phyloP scores from a whole-genome alignment of 2,113 vertebrate species.

The Sinosuthora webbiana region DNA sequence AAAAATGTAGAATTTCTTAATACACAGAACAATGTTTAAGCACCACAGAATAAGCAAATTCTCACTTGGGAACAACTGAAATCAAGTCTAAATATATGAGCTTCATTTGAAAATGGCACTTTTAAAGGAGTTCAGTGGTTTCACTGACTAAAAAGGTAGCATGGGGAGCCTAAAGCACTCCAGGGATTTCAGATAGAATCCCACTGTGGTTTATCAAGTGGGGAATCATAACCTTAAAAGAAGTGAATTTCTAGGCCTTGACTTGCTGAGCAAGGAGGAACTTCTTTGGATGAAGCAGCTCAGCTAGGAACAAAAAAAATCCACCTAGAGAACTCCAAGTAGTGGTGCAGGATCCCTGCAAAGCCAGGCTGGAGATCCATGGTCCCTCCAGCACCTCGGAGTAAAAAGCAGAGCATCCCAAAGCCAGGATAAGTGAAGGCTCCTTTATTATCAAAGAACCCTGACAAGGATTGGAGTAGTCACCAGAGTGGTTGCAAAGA shows the following conservation, averaged over 20 bases:
- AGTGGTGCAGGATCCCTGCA: background rate
- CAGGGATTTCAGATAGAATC: conserved; percentile 55
- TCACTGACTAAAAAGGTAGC: conserved; percentile 40
- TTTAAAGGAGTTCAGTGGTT: conserved; percentile 53
- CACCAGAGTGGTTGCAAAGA: background rate
- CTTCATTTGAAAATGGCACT: conserved; percentile 49
- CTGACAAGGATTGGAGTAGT: background rate
- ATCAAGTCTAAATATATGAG: conserved; percentile 19
- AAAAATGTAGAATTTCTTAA: conserved; percentile 30
- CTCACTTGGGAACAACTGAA: conserved; percentile 37
- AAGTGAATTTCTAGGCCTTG: conserved; percentile 46
- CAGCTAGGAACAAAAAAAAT: background rate
- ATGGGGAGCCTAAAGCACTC: conserved; percentile 36
- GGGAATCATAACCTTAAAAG: conserved; percentile 35
- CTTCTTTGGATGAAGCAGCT: background rate
- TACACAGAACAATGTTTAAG: conserved; percentile 41
- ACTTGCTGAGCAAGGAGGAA: conserved; percentile 47
- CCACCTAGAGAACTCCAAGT: background rate
- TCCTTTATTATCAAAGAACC: background rate
- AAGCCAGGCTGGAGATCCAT: background rate
- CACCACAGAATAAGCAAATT: conserved; percentile 55
- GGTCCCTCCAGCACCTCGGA: background rate
- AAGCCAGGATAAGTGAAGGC: background rate
- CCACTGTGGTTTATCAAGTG: conserved; percentile 38
- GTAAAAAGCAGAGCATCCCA: background rate